Conservation (phyloP, 2,113 vertebrate species). For the Sander vitreus region DNA sequence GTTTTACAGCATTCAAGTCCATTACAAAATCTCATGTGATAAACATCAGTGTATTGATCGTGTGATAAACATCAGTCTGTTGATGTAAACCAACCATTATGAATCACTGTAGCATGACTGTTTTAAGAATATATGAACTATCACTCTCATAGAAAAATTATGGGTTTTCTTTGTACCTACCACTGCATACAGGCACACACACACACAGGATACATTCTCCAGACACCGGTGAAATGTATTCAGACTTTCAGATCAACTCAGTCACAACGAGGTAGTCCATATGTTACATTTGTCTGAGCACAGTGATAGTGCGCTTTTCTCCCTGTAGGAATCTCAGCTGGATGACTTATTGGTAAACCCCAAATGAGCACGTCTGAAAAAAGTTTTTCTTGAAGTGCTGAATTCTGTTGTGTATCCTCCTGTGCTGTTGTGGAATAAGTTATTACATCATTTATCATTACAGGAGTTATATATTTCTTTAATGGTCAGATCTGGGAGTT, state of each 20-base stretch:
- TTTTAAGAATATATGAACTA: constrained; percentile 48
- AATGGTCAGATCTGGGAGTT: constrained; percentile 37
- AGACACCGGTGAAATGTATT: constrained; percentile 50
- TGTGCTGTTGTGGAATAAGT: constrained; percentile 50
- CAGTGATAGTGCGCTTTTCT: constrained; percentile 67
- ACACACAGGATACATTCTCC: constrained; percentile 29
- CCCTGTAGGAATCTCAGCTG: constrained; percentile 61
- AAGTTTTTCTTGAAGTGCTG: constrained; percentile 47
- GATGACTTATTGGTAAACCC: constrained; percentile 66
- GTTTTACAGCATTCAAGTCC: constrained; percentile 43
- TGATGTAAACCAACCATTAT: constrained; percentile 42
- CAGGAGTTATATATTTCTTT: constrained; percentile 43
- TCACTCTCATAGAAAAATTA: constrained; percentile 9
- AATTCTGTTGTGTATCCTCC: constrained; percentile 33
- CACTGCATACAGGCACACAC: constrained; percentile 9
- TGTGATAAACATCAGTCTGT: constrained; percentile 49
- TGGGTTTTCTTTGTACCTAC: constrained; percentile 19
- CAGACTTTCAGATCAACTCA: constrained; percentile 48
- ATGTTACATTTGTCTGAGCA: constrained; percentile 62
- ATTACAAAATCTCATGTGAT: constrained; percentile 55
- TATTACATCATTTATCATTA: constrained; percentile 52
- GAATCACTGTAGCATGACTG: constrained; percentile 34
- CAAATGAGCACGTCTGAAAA: constrained; percentile 38
- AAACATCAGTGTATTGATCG: constrained; percentile 60
- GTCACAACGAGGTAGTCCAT: constrained; percentile 57